Evolutionary conservation across 2,113 vertebrate species (phyloP).

Genomic region (Zosterops pallidus): DNA sequence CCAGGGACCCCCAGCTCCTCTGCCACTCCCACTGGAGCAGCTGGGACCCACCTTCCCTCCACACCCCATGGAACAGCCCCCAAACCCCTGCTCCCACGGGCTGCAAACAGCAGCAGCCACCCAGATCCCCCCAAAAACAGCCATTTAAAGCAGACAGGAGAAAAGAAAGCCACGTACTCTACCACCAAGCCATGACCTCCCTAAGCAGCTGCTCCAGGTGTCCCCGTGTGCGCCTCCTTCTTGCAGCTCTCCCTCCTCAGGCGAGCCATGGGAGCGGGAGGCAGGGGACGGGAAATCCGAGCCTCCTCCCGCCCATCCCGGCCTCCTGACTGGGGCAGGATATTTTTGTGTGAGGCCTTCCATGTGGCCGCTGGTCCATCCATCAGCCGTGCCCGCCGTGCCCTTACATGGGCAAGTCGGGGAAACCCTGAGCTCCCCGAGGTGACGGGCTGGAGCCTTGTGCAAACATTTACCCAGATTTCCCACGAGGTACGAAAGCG

Average conservation of each 20-base stretch:
- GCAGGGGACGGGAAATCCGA: neutral
- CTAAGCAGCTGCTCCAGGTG: neutral
- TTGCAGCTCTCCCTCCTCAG: neutral
- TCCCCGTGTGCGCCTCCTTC: accelerated
- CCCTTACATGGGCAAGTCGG: slow-evolving; percentile 67
- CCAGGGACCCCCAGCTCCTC: neutral
- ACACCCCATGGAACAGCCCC: accelerated
- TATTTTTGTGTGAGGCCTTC: slow-evolving; percentile 20
- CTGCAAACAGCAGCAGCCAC: neutral
- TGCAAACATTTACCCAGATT: slow-evolving; percentile 23
- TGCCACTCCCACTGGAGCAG: neutral
- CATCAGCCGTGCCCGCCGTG: neutral
- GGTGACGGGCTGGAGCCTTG: neutral
- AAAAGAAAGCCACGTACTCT: neutral
- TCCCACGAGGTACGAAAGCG: neutral
- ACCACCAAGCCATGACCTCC: accelerated
- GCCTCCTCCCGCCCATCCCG: neutral
- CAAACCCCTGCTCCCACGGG: accelerated
- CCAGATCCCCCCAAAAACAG: accelerated
- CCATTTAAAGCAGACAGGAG: neutral
- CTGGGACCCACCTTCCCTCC: neutral
- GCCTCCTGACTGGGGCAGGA: neutral
- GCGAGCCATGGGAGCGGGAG: accelerated
- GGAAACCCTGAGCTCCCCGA: neutral
- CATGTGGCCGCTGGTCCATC: neutral